Percentiles rank a stretch among this genome's conserved stretches.
These are phyloP conservation scores for Larimichthys crocea DNA, from an alignment of 2,113 vertebrate species.

Conservation along the genomic window DNA sequence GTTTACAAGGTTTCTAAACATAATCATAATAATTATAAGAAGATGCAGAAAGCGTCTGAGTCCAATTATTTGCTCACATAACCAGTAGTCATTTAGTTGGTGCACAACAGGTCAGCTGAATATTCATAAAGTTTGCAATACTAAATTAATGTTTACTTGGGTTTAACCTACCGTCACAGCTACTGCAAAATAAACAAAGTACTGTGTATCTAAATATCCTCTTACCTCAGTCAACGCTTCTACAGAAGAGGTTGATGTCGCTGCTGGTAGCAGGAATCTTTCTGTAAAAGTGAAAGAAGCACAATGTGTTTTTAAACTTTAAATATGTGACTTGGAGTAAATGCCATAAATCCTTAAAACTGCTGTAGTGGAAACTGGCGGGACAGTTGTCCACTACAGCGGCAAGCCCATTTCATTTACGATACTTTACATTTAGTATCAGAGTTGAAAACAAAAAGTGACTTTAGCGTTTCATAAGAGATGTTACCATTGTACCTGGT, in stretches of 20 bases:
- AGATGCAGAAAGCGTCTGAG: not conserved
- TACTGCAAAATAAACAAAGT: not conserved
- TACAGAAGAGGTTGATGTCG: slow-evolving; percentile 33
- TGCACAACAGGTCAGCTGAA: not conserved
- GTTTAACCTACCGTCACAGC: not conserved
- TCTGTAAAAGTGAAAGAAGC: slow-evolving; percentile 19
- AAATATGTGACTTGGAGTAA: not conserved
- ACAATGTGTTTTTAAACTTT: not conserved
- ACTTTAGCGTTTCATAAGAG: not conserved
- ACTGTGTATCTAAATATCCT: not conserved
- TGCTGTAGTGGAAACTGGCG: no score
- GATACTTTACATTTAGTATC: not conserved
- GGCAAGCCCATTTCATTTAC: not conserved
- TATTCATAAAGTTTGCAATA: not conserved
- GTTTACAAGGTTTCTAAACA: not conserved
- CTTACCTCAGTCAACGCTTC: slow-evolving; percentile 44
- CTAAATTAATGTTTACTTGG: not conserved
- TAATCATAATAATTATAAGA: not conserved
- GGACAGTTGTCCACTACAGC: no score
- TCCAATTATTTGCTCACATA: not conserved
- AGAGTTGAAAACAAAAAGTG: not conserved
- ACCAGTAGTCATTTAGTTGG: not conserved
- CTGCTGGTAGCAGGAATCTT: slow-evolving; percentile 12
- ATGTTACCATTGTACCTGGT: slow-evolving; percentile 53
- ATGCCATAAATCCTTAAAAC: not conserved